Percentiles rank a stretch among this genome's conserved stretches.
Evolutionary conservation across 2,113 vertebrate genomes (phyloP).

Genomic region (Larimichthys polyactis): DNA sequence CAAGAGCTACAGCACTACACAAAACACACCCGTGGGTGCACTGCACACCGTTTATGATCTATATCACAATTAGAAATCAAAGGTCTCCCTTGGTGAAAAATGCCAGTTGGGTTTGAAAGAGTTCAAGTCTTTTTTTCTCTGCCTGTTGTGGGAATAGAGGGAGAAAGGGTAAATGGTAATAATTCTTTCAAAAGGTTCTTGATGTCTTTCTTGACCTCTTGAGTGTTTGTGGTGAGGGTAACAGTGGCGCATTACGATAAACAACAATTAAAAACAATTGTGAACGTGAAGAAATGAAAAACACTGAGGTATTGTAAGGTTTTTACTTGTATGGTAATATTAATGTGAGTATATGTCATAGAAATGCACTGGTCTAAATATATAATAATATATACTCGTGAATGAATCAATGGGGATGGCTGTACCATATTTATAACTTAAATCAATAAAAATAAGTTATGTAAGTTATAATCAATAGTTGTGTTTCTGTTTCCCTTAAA

Average conservation of each 20-base stretch:
- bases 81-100: slow-evolving; percentile 74
- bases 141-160: slow-evolving; percentile 48
- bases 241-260: too few species aligned
- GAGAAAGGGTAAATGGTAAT: slow-evolving; percentile 72
- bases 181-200: slow-evolving; percentile 60
- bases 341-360: too few species aligned
- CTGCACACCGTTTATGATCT: slow-evolving; percentile 70
- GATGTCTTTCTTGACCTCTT: slow-evolving; percentile 62
- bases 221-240: neutral
- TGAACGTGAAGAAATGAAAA: neutral
- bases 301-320: neutral
- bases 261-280: neutral
- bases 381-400: too few species aligned
- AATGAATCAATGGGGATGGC: too few species aligned
- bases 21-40: slow-evolving; percentile 60
- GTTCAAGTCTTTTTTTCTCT: slow-evolving; percentile 49
- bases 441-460: too few species aligned
- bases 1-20: slow-evolving; percentile 39
- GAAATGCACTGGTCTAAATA: too few species aligned
- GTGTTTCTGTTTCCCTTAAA: neutral
- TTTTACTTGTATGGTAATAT: too few species aligned
- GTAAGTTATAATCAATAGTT: too few species aligned
- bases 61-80: slow-evolving; percentile 82
- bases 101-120: slow-evolving; percentile 65
- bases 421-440: neutral